A percentile compares a stretch with the other conserved stretches of the same genome.
phyloP scores from a whole-genome alignment of 2,888 invertebrate genomes.

The Mesorhabditis belari region DNA sequence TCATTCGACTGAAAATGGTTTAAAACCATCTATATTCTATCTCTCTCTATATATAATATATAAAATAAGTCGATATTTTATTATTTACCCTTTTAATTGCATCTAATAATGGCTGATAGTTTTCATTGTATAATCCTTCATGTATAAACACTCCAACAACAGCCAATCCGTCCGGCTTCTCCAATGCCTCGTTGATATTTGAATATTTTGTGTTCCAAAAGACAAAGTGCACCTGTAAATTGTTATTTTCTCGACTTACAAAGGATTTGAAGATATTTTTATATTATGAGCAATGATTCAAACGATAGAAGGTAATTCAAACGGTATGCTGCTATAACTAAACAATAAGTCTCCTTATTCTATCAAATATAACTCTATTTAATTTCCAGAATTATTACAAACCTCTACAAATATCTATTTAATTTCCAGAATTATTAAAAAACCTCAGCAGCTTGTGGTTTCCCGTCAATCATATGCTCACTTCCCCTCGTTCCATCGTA shows the following conservation, averaged over 20 bases:
- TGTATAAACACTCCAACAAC: constrained; percentile 44
- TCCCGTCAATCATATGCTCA: constrained; percentile 44
- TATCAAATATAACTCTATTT: background rate
- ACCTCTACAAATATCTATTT: background rate
- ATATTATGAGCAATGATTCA: no score
- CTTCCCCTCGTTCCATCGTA: constrained; percentile 35
- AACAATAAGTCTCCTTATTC: no score
- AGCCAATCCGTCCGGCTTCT: constrained; percentile 42
- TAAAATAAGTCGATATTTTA: background rate
- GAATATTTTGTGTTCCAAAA: constrained; percentile 46
- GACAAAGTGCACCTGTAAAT: constrained; percentile 43
- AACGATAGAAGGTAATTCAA: no score
- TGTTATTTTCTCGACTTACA: background rate
- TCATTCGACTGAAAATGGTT: no score
- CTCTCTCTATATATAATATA: no score
- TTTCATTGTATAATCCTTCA: constrained; percentile 26
- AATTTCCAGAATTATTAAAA: background rate
- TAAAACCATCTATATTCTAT: no score
- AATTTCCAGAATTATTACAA: background rate
- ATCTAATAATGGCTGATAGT: constrained; percentile 33
- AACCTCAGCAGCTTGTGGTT: constrained; percentile 34
- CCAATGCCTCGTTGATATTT: constrained; percentile 33
- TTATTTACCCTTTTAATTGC: constrained; percentile 19
- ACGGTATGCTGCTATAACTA: no score
- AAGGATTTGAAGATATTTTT: no score